Base-by-base conservation (phyloP, 1,140 invertebrate species). In the Euschistus heros region DNA sequence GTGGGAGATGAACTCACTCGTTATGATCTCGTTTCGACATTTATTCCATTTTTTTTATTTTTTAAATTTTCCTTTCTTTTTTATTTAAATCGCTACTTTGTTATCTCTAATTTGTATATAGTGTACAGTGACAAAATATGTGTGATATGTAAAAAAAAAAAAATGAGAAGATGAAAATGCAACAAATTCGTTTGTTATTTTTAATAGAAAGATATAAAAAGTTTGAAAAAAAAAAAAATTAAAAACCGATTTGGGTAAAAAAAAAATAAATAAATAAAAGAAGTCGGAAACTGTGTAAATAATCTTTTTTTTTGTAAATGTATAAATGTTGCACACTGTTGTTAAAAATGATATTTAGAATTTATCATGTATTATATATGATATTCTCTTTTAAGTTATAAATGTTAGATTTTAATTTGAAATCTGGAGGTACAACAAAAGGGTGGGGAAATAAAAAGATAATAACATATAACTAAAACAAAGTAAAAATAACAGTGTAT, bases 1-100 rank as follows among this genome's bases (percentile, higher is more conserved):
- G 66, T n/a, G 46, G 54, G 14, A 67, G 62, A 67, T 67, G 63
- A 67, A 59, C 18, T 17, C 15, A 7, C 47, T 50, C 47, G 47
- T 50, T 20, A 20, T 50, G n/a, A 20, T 50, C 47, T 50, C 47
- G 22, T 22, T 20, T 50, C 17, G 47, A 50, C 47, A 37, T 37
- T 37, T 10, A 37, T 37, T 37, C 33, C 33, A 50, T 18, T 50
- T 18, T 2, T 50, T 22, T 50, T 37, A 37, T 37, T 22, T 50
- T 22, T 22, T 50, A n/a, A 6, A 13, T 18, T 50, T 50, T 50
- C n/a, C n/a, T 50, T 50, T 50, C n/a, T 10, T 17, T 17, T 50
- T 50, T 20, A 5, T 50, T 50, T 50, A 20, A 22, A 50, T 50
- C 47, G n/a, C 20, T 50, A 50, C n/a, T 18, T 20, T 37, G 33